These are phyloP conservation scores for Scaptodrosophila lebanonensis DNA, from an alignment of 1,140 invertebrate genomes.

Conservation along the genomic window DNA sequence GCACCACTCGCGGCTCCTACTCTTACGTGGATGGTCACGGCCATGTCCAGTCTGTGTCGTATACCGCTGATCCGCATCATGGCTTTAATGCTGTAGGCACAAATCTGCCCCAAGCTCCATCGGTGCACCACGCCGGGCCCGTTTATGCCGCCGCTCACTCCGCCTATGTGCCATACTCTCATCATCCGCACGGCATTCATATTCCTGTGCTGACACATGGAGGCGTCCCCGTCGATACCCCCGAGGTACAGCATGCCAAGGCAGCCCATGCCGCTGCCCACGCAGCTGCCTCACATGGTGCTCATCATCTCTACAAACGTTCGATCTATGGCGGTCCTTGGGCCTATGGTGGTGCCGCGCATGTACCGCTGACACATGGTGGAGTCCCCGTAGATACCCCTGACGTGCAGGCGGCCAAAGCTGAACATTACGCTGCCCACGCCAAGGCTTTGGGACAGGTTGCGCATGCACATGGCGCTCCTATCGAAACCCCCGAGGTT, in stretches of 20 bases:
- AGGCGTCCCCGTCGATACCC: slow-evolving; percentile 78
- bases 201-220: slow-evolving; percentile 67
- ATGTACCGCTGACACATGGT: slow-evolving; percentile 78
- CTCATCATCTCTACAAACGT: slow-evolving; percentile 73
- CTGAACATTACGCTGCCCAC: slow-evolving; percentile 80
- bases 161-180: slow-evolving; percentile 37
- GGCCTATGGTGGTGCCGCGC: slow-evolving; percentile 57
- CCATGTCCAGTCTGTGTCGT: slow-evolving; percentile 82
- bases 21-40: slow-evolving; percentile 85
- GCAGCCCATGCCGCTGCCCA: slow-evolving; percentile 80
- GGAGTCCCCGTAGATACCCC: slow-evolving; percentile 81
- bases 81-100: slow-evolving; percentile 83
- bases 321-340: slow-evolving; percentile 66
- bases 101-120: slow-evolving; percentile 80
- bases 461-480: slow-evolving; percentile 62
- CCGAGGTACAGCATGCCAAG: slow-evolving; percentile 81
- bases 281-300: slow-evolving; percentile 76
- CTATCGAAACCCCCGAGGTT: slow-evolving; percentile 78
- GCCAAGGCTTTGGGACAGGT: slow-evolving; percentile 79
- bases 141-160: slow-evolving; percentile 56
- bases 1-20: slow-evolving; percentile 83
- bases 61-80: slow-evolving; percentile 82
- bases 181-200: slow-evolving; percentile 46
- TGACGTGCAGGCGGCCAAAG: slow-evolving; percentile 82
- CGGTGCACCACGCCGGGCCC: slow-evolving; percentile 36